phyloP scores from a whole-genome alignment of 2,797 vertebrate genomes.

The Valencia hispanica region DNA sequence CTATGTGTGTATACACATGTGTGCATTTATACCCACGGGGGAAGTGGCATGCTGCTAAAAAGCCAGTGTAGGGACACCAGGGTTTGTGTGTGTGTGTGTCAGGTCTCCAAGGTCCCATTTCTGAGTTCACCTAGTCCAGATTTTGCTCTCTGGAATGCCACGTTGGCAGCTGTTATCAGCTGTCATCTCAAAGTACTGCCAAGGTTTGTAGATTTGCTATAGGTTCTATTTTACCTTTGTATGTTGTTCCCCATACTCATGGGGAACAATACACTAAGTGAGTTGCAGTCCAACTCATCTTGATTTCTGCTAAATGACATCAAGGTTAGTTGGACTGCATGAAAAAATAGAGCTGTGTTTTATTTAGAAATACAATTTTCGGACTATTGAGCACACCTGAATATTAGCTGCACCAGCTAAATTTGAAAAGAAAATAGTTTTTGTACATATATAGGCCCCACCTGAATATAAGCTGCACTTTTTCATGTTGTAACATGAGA shows the following conservation, averaged over 20 bases:
- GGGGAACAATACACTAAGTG: background rate
- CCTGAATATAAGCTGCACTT: too few species aligned
- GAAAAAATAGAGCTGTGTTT: background rate
- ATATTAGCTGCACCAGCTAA: too few species aligned
- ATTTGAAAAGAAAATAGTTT: too few species aligned
- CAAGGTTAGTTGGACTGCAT: background rate
- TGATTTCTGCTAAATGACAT: background rate
- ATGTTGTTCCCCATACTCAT: slow-evolving; percentile 20
- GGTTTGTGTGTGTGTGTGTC: slow-evolving; percentile 63
- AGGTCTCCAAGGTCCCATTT: slow-evolving; percentile 69
- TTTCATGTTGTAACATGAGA: too few species aligned
- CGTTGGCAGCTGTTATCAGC: slow-evolving; percentile 53
- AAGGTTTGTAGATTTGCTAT: slow-evolving; percentile 40
- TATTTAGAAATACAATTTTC: slow-evolving; percentile 1
- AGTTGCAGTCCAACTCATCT: background rate
- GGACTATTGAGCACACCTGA: too few species aligned
- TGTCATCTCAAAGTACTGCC: slow-evolving; percentile 52
- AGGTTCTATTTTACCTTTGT: slow-evolving; percentile 60
- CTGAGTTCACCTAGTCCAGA: slow-evolving; percentile 67
- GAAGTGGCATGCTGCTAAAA: slow-evolving; percentile 74
- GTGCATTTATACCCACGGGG: slow-evolving; percentile 61
- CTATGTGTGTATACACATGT: slow-evolving; percentile 38
- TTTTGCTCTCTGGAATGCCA: slow-evolving; percentile 62
- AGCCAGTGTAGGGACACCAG: slow-evolving; percentile 60
- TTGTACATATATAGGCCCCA: too few species aligned